phyloP scores from a whole-genome alignment of 1,140 invertebrate genomes.

The Hormaphis cornu region DNA sequence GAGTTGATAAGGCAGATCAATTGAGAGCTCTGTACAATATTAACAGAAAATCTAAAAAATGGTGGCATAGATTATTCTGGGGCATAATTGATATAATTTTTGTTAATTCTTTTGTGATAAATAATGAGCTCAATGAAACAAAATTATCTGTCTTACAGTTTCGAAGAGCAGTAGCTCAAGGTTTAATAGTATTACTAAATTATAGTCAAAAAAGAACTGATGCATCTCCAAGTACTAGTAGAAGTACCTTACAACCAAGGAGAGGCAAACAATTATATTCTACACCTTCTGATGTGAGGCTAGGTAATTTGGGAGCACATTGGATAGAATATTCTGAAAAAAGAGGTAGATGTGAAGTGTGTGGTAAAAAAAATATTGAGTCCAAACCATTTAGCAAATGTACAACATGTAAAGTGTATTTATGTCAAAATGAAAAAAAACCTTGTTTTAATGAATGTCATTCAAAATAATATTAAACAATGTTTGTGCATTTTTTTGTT shows the following conservation, averaged over 20 bases:
- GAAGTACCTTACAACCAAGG: background rate
- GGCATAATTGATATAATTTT: background rate
- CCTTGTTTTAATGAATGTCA: too few relatives aligned
- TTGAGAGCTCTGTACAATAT: constrained; percentile 34
- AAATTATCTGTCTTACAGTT: background rate
- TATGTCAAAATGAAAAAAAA: too few relatives aligned
- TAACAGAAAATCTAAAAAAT: background rate
- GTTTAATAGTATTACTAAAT: background rate
- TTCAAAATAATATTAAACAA: too few relatives aligned
- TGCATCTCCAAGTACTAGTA: background rate
- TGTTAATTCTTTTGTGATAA: background rate
- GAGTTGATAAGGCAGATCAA: constrained; percentile 42
- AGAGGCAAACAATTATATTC: background rate
- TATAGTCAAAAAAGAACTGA: background rate
- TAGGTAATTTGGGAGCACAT: background rate
- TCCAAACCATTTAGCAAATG: background rate
- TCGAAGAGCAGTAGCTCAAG: background rate
- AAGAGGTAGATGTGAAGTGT: background rate
- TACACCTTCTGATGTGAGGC: background rate
- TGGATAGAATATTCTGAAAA: background rate
- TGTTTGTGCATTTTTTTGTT: too few relatives aligned
- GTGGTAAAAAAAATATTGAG: background rate
- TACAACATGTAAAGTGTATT: background rate
- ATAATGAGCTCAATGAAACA: background rate
- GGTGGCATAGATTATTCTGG: background rate